Percentiles rank a stretch among this genome's conserved stretches.
These are phyloP conservation scores for Platynereis dumerilii DNA, from an alignment of 2,888 invertebrate genomes.

Conservation along the genomic window DNA sequence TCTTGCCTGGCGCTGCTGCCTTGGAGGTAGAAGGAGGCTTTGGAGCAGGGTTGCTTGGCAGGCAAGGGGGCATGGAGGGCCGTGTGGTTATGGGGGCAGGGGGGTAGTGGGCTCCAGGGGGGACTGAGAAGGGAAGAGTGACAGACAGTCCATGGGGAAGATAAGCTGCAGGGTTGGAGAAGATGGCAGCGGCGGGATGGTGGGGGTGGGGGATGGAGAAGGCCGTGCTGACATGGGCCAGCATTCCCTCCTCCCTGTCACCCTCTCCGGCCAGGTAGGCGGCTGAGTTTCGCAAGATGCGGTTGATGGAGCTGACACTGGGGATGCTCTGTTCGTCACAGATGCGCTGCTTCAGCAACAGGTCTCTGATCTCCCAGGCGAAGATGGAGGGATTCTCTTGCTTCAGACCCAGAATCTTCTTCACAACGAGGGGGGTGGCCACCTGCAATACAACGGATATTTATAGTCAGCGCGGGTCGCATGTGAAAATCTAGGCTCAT, in stretches of 20 bases:
- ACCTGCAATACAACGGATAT: constrained; percentile 70
- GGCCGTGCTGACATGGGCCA: not conserved
- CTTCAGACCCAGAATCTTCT: constrained; percentile 91
- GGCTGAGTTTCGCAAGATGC: constrained; percentile 74
- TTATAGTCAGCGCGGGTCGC: too few species aligned
- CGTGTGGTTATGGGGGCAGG: too few species aligned
- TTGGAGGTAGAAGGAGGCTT: not conserved
- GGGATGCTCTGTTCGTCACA: constrained; percentile 81
- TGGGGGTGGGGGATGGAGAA: constrained; percentile 4
- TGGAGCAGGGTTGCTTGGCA: too few species aligned
- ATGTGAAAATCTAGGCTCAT: too few species aligned
- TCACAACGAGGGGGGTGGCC: constrained; percentile 92
- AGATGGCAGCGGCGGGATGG: too few species aligned
- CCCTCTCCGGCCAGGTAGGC: constrained; percentile 16
- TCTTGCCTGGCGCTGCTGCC: not conserved
- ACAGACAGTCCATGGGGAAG: too few species aligned
- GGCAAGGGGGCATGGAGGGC: too few species aligned
- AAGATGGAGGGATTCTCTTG: constrained; percentile 96
- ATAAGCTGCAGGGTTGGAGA: too few species aligned
- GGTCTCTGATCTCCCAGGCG: constrained; percentile 95
- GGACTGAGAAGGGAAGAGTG: too few species aligned
- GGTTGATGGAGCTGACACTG: constrained; percentile 92
- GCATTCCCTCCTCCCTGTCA: not conserved
- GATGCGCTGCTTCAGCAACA: constrained; percentile 85
- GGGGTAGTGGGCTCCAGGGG: too few species aligned